Conservation (phyloP, 2,888 invertebrate genomes). For the Selenia dentaria region DNA sequence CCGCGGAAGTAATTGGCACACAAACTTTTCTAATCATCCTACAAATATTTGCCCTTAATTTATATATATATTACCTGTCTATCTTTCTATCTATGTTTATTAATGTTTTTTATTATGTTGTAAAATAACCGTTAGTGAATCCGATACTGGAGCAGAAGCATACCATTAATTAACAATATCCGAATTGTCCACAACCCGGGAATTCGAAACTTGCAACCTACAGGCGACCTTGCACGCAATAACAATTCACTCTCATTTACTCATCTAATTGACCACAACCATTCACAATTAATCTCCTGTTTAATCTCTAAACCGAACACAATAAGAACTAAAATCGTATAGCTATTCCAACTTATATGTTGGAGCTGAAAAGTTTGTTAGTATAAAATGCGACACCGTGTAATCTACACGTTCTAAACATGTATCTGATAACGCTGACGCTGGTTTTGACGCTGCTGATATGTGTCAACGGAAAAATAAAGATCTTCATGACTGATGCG, state of each 20-base stretch:
- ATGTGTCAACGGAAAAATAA: constrained; percentile 52
- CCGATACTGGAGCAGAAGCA: too few relatives aligned
- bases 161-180: too few relatives aligned
- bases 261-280: constrained; percentile 45
- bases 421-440: constrained; percentile 36
- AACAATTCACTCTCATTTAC: constrained; percentile 51
- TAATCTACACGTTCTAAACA: constrained; percentile 43
- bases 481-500: constrained; percentile 55
- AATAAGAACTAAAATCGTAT: constrained; percentile 42
- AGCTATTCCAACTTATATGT: constrained; percentile 38
- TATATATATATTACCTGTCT: too few relatives aligned
- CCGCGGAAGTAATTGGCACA: too few relatives aligned
- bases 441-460: constrained; percentile 38
- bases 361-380: constrained; percentile 45
- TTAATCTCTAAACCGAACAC: constrained; percentile 25
- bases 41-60: too few relatives aligned
- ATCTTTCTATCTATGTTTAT: too few relatives aligned
- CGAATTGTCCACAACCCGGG: neutral
- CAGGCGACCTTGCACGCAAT: constrained; percentile 51
- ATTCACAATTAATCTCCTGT: constrained; percentile 27
- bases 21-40: too few relatives aligned
- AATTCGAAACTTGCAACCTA: constrained; percentile 21
- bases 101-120: too few relatives aligned
- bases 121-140: too few relatives aligned
- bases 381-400: constrained; percentile 45